These are phyloP conservation scores for Phyllopteryx taeniolatus DNA, from an alignment of 2,113 vertebrate genomes.

Conservation along the genomic window DNA sequence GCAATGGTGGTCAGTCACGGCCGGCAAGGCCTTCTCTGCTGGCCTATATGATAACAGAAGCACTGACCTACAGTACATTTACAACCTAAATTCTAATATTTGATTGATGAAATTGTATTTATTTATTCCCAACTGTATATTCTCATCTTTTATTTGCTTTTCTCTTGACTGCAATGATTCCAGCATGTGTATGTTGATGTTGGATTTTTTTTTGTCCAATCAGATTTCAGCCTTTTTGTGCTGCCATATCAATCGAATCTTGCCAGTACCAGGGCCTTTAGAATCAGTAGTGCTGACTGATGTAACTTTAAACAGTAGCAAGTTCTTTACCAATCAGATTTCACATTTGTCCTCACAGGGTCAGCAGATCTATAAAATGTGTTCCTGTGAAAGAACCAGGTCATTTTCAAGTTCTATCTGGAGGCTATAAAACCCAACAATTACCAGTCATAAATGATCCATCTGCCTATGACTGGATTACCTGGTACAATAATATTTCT, in stretches of 20 bases:
- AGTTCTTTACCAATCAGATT: neutral
- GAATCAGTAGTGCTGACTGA: neutral
- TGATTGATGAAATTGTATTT: too few relatives aligned
- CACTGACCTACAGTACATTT: neutral
- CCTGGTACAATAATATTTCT: slow-evolving; percentile 45
- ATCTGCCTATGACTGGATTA: neutral
- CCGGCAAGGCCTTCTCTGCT: too few relatives aligned
- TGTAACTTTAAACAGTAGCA: neutral
- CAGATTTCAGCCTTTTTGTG: neutral
- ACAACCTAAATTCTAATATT: neutral
- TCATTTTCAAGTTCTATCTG: neutral
- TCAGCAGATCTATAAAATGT: neutral
- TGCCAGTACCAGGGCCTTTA: neutral
- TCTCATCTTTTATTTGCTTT: neutral
- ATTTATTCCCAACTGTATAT: too few relatives aligned
- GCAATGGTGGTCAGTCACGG: too few relatives aligned
- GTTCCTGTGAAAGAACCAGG: neutral
- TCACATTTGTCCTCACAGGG: neutral
- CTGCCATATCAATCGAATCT: neutral
- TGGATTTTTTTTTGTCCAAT: neutral
- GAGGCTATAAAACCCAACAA: neutral
- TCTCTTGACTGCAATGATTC: too few relatives aligned
- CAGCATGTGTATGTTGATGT: too few relatives aligned
- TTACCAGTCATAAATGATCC: neutral
- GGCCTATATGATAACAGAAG: too few relatives aligned